phyloP scores from a whole-genome alignment of 37 sponge, comb jelly and placozoan species.

The Cliona cf. orientalis region DNA sequence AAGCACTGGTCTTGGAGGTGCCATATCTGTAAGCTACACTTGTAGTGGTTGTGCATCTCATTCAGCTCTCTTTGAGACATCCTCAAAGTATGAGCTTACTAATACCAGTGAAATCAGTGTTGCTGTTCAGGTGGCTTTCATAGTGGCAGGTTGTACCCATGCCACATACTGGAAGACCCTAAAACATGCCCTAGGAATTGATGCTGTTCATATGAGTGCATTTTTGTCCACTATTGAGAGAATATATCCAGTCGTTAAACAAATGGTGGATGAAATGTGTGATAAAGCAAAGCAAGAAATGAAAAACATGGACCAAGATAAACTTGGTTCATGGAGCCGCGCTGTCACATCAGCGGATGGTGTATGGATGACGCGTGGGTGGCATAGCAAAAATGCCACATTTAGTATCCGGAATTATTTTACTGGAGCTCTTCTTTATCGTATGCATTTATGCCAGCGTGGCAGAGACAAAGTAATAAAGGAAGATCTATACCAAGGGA shows the following conservation, averaged over 20 bases:
- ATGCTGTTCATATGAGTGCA: neutral
- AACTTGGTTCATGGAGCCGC: constrained; percentile 40
- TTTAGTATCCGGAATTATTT: constrained; percentile 22
- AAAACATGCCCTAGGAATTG: constrained; percentile 13
- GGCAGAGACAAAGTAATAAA: constrained; percentile 29
- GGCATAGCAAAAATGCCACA: constrained; percentile 12
- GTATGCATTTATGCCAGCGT: constrained; percentile 39
- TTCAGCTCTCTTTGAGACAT: constrained; percentile 5
- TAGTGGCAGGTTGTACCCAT: constrained; percentile 1
- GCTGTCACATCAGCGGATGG: no score
- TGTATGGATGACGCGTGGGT: constrained; percentile 27
- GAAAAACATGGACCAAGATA: neutral
- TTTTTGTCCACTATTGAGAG: neutral
- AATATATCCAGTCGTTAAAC: constrained; percentile 19
- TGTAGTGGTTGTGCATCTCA: constrained; percentile 42
- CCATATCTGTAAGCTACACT: neutral
- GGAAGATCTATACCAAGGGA: constrained; percentile 29
- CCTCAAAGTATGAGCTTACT: neutral
- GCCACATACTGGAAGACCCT: neutral
- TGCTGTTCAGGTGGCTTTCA: neutral
- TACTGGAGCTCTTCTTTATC: constrained; percentile 30
- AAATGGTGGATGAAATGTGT: constrained; percentile 38
- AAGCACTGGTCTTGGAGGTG: constrained; percentile 8
- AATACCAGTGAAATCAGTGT: neutral
- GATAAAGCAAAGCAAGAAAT: constrained; percentile 23